phyloP scores from a whole-genome alignment of 1,140 invertebrate genomes.

The Brachionus angularis region DNA sequence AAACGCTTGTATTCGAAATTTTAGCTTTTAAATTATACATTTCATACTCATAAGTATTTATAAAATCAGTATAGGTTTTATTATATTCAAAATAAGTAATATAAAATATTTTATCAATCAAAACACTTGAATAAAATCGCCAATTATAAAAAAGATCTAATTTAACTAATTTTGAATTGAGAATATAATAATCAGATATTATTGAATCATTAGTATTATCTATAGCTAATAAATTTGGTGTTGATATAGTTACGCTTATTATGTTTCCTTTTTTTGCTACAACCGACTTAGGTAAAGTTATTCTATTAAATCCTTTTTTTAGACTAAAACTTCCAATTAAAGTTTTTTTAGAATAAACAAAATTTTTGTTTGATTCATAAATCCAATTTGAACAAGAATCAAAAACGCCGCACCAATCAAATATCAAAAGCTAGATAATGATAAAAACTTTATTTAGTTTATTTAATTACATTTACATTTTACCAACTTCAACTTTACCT shows the following conservation, averaged over 20 bases:
- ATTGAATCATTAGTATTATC: not conserved
- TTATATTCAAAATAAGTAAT: not conserved
- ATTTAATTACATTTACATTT: not conserved
- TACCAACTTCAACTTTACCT: not conserved
- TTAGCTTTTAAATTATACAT: too few species aligned
- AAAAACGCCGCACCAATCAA: too few species aligned
- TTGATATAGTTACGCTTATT: not conserved
- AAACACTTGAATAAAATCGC: constrained; percentile 6
- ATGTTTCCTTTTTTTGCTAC: not conserved
- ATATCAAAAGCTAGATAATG: too few species aligned
- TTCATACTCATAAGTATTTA: not conserved
- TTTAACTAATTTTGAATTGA: not conserved
- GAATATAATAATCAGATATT: not conserved
- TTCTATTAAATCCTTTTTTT: too few species aligned
- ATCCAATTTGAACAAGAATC: too few species aligned
- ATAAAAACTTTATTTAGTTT: too few species aligned
- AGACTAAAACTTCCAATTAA: too few species aligned
- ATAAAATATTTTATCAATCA: not conserved
- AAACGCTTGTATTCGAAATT: too few species aligned
- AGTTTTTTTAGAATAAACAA: too few species aligned
- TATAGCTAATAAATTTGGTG: not conserved
- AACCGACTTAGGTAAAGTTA: not conserved
- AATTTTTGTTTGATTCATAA: too few species aligned
- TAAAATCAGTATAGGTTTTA: not conserved
- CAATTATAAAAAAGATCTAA: constrained; percentile 20